Base-by-base conservation (phyloP, 23 tunicate species). In the Clavelina lepadiformis region DNA sequence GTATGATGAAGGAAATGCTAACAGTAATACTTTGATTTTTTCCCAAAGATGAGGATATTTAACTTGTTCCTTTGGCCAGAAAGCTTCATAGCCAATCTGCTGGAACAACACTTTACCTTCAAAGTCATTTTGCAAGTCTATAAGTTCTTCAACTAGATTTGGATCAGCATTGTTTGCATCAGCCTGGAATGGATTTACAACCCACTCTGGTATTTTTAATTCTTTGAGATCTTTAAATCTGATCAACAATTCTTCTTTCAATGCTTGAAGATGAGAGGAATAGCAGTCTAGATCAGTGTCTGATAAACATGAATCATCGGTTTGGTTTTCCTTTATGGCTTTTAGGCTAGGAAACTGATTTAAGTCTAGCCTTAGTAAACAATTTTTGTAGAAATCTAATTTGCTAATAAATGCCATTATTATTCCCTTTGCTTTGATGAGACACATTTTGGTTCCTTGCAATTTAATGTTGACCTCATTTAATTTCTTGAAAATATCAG, bases 1-100 rank as follows among this genome's bases (percentile, higher is more conserved):
- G 65, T 58, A 58, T 28, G 65, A 58, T 58, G 65, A 58, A 58
- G 65, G 65, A 58, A 58, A 58, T 58, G 35, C 65, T 5, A 58
- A 58, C 35, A 58, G 65, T 58, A 58, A 26, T 28, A 58, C 13
- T 58, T 58, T 29, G 35, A 28, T 25, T 58, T 58, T 58, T 58
- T 28, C 35, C 35, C 65, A 58, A 58, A 20, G 65, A 58, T 58
- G 65, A 58, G 36, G 35, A 26, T 28, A 58, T 58, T 28, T 58
- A 58, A 25, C 35, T 58, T 27, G 7, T 29, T 29, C 65, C 65
- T 5, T 58, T 58, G 35, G 35, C n/a, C 65, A 28, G 65, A 28
- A 58, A 58, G 65, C 65, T 58, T 58, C 35, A 28, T 28, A 58
- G 36, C 65, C 65, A 58, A 58, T 58, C 35, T 58, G 65, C 65